phyloP scores from a whole-genome alignment of 2,888 invertebrate species.

The Nasonovia ribisnigri region DNA sequence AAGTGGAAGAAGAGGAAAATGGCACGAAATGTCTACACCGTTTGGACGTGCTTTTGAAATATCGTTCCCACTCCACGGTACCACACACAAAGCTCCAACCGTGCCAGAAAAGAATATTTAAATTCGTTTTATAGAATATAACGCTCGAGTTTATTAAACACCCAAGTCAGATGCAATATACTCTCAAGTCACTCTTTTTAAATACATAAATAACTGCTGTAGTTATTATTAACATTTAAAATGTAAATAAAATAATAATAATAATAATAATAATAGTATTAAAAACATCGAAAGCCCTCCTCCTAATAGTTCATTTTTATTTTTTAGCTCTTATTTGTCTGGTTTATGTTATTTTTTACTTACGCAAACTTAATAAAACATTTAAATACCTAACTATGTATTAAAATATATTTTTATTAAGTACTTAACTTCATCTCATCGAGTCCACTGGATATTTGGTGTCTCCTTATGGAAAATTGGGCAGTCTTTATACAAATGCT shows the following conservation, averaged over 20 bases:
- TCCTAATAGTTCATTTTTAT: neutral
- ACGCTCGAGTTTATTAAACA: constrained; percentile 41
- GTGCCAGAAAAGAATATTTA: constrained; percentile 60
- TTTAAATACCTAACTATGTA: too few relatives aligned
- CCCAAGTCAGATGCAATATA: constrained; percentile 53
- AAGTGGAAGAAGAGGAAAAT: neutral
- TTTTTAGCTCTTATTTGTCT: neutral
- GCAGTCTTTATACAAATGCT: too few relatives aligned
- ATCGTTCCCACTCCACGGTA: constrained; percentile 17
- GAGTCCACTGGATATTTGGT: too few relatives aligned
- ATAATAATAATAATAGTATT: neutral
- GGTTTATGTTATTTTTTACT: neutral
- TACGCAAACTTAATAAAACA: neutral
- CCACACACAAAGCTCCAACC: constrained; percentile 43
- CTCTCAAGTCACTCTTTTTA: constrained; percentile 37
- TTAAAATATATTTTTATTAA: neutral
- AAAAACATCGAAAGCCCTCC: neutral
- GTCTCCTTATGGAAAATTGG: too few relatives aligned
- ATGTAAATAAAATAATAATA: neutral
- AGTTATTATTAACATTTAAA: neutral
- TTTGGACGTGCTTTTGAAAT: constrained; percentile 60
- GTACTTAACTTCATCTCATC: too few relatives aligned
- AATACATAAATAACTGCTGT: neutral
- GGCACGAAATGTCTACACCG: constrained; percentile 33
- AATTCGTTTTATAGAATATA: constrained; percentile 49